Percentiles rank a stretch among this genome's conserved stretches.
phyloP scores from a whole-genome alignment of 2,113 vertebrate genomes.

The Bothrops jararaca region DNA sequence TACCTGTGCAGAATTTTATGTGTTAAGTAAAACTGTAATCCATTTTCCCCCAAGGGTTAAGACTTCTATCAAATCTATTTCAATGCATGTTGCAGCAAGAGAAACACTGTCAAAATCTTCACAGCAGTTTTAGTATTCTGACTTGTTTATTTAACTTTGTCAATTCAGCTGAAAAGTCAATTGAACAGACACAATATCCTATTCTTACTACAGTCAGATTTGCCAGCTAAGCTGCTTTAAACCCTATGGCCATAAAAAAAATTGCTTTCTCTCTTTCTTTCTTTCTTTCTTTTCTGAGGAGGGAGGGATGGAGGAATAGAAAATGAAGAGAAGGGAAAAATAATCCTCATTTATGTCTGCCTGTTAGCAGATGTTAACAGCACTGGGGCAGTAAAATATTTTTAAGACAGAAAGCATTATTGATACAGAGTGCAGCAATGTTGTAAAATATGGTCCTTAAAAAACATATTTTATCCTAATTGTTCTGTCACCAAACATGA shows the following conservation, averaged over 20 bases:
- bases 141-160: not conserved
- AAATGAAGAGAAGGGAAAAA: not conserved
- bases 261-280: too few relatives aligned
- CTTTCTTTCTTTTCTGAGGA: too few relatives aligned
- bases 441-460: not conserved
- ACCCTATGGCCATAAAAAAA: not conserved
- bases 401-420: not conserved
- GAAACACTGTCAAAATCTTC: not conserved
- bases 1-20: not conserved
- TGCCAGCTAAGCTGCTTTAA: not conserved
- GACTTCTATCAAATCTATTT: not conserved
- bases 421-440: not conserved
- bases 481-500: not conserved
- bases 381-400: not conserved
- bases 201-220: not conserved
- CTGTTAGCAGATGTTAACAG: not conserved
- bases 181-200: not conserved
- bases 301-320: not conserved
- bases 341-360: not conserved
- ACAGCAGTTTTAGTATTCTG: not conserved
- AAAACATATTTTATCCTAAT: not conserved
- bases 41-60: not conserved
- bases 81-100: not conserved
- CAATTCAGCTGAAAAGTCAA: not conserved
- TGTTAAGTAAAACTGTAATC: not conserved